Evolutionary conservation across 2,113 vertebrate genomes (phyloP), one percentile per base, ranked within the genome.

Genomic region (Tautogolabrus adspersus): DNA sequence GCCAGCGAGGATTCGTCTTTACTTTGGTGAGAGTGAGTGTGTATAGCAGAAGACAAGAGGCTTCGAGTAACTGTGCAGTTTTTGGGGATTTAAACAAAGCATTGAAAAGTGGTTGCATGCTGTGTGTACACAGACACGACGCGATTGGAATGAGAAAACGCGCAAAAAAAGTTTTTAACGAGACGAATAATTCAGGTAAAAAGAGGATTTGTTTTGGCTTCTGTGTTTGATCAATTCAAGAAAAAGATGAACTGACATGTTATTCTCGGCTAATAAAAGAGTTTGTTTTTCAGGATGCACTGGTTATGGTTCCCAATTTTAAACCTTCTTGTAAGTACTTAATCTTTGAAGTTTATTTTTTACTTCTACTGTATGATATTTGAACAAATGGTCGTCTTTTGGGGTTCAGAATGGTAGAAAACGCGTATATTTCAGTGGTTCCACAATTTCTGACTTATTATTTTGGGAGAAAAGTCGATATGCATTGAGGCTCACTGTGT

Each of bases 271-370:
- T 82, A 59, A 79, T 75, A 9, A 12, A 56, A 2, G 13, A 7
- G 18, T n/a, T 47, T 78, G 71, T 66, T 52, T 83, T 79, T 22
- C 81, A 94, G 92, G 83, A 95, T 95, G 94, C 85, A 34, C 75
- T 83, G 84, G 77, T 79, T 91, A 40, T 58, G 88, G 69, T 79
- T 78, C 62, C 75, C 42, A 5, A 74, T 42, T 73, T 40, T 94
- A 42, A 56, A 42, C 18, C 44, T 91, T 26, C 80, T 93, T 81
- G 94, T 95, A 74, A 95, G 94, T 93, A 85, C 12, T 15, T 0
- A 0, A 3, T 57, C 6, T 63, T 60, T 66, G 22, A 12, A 9
- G 4, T 56, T 56, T 11, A 56, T 11, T 56, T 58, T 30, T 23
- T 0, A 11, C 23, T 13, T 34, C 30, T 34, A 34, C 30, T 34